These are phyloP conservation scores for Gonioctena quinquepunctata DNA, from an alignment of 1,140 invertebrate species.

Conservation along the genomic window DNA sequence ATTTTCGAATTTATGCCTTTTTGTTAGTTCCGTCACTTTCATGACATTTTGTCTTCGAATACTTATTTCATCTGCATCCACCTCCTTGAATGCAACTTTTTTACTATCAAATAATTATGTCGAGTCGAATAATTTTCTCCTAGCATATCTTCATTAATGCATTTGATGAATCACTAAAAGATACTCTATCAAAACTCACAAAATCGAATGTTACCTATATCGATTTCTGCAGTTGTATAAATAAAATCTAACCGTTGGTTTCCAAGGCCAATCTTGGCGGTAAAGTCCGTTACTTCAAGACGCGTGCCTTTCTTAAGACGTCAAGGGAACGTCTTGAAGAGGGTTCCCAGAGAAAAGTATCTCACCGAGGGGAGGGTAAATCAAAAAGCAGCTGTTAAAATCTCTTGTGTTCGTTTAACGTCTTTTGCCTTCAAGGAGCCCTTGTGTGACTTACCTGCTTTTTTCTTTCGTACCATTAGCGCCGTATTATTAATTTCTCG, in stretches of 20 bases:
- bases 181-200: no score
- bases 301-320: slow-evolving; percentile 37
- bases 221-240: slow-evolving; percentile 12
- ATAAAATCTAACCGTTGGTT: slow-evolving; percentile 20
- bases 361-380: slow-evolving; percentile 43
- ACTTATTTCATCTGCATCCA: no score
- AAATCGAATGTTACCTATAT: neutral
- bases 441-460: slow-evolving; percentile 35
- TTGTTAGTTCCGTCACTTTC: no score
- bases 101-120: no score
- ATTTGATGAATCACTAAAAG: no score
- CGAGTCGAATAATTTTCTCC: no score
- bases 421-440: slow-evolving; percentile 39
- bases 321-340: slow-evolving; percentile 34
- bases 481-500: no score
- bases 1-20: no score
- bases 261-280: neutral
- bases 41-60: no score
- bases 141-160: no score
- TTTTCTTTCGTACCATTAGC: neutral
- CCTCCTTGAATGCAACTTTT: no score
- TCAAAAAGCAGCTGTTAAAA: slow-evolving; percentile 47
- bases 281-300: slow-evolving; percentile 21
- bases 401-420: slow-evolving; percentile 40
- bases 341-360: slow-evolving; percentile 26